These are phyloP conservation scores for Dendrolimus houi DNA, from an alignment of 2,888 invertebrate genomes.

Conservation along the genomic window DNA sequence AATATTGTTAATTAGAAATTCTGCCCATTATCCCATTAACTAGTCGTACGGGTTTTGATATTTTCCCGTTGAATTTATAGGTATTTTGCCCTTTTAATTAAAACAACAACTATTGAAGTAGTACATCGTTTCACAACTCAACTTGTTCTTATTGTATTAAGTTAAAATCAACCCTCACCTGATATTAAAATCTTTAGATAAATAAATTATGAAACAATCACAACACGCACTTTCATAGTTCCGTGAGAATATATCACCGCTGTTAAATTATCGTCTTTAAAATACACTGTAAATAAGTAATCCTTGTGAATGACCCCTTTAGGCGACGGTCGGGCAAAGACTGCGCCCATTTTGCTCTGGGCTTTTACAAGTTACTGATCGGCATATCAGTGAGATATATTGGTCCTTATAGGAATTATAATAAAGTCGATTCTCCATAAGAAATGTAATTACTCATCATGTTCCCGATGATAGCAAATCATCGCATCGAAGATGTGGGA, in stretches of 20 bases:
- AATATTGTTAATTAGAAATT: too few species aligned
- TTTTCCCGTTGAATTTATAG: too few species aligned
- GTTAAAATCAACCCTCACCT: neutral
- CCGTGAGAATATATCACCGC: conserved; percentile 28
- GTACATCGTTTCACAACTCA: too few species aligned
- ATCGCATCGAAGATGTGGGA: conserved; percentile 18
- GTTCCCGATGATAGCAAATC: conserved; percentile 24
- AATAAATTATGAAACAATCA: conserved; percentile 9
- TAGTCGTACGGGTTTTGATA: too few species aligned
- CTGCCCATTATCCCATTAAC: too few species aligned
- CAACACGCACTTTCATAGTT: conserved; percentile 34
- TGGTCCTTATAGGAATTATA: neutral
- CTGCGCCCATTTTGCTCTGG: conserved; percentile 23
- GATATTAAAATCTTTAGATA: conserved; percentile 11
- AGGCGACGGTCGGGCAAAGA: conserved; percentile 33
- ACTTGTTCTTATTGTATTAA: too few species aligned
- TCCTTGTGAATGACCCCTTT: conserved; percentile 20
- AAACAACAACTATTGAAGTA: too few species aligned
- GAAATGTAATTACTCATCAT: neutral
- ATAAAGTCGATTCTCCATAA: neutral
- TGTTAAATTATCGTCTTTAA: conserved; percentile 29
- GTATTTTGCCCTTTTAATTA: too few species aligned
- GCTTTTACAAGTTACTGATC: neutral
- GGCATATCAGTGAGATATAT: neutral
- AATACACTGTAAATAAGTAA: conserved; percentile 7